phyloP scores from a whole-genome alignment of 1,140 invertebrate species.

The Trypoxylus dichotomus region DNA sequence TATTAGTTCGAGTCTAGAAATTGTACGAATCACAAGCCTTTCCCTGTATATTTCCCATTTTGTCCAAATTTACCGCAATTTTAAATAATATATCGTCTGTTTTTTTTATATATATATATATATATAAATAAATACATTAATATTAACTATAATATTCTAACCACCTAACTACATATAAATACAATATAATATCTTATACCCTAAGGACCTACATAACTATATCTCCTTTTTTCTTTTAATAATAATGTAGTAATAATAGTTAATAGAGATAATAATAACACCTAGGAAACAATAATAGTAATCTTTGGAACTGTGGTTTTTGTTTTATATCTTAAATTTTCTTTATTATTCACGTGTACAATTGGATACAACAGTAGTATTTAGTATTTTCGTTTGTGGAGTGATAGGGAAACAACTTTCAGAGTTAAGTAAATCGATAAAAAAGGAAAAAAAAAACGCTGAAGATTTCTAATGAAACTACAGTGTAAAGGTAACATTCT shows the following conservation, averaged over 20 bases:
- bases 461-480: too few species aligned
- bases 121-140: not conserved
- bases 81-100: not conserved
- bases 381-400: not conserved
- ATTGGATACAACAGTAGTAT: not conserved
- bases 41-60: too few species aligned
- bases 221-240: constrained; percentile 1
- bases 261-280: not conserved
- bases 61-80: too few species aligned
- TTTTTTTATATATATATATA: not conserved
- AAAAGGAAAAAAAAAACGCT: constrained; percentile 36
- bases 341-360: not conserved
- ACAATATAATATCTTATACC: not conserved
- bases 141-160: not conserved
- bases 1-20: too few species aligned
- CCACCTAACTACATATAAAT: not conserved
- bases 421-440: constrained; percentile 41
- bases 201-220: not conserved
- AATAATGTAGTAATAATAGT: not conserved
- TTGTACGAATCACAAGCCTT: too few species aligned
- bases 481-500: too few species aligned
- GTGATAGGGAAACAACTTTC: constrained; percentile 15
- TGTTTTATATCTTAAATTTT: not conserved
- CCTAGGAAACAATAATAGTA: not conserved
- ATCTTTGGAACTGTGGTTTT: constrained; percentile 14